Evolutionary conservation across 2,888 invertebrate species (phyloP).

Genomic region (Melanostoma scalare): DNA sequence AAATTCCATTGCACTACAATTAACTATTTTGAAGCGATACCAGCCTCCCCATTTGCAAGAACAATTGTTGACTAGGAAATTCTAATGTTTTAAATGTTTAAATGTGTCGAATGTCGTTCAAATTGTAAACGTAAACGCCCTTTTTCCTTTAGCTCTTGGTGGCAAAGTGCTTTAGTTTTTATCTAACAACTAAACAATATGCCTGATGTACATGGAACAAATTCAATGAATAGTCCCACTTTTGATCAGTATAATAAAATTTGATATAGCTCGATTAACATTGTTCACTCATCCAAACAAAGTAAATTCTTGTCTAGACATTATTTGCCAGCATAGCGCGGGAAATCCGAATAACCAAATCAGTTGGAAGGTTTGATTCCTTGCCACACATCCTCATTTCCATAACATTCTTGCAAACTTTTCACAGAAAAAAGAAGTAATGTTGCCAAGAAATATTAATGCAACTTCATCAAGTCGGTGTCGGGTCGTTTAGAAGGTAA

Average conservation of each 20-base stretch:
- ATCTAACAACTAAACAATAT: too few relatives aligned
- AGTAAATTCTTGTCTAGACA: constrained; percentile 47
- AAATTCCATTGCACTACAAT: too few relatives aligned
- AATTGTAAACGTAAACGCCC: too few relatives aligned
- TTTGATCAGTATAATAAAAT: constrained; percentile 49
- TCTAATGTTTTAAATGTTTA: too few relatives aligned
- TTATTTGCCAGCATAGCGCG: constrained; percentile 8
- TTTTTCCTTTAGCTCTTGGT: too few relatives aligned
- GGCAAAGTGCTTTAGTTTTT: too few relatives aligned
- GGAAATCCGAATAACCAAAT: constrained; percentile 30
- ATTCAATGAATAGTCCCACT: not conserved
- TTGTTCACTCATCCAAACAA: constrained; percentile 19
- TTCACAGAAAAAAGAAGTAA: not conserved
- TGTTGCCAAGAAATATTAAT: constrained; percentile 50
- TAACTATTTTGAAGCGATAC: too few relatives aligned
- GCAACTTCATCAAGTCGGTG: constrained; percentile 53
- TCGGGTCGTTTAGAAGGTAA: constrained; percentile 41
- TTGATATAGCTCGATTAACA: constrained; percentile 54
- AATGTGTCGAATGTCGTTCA: too few relatives aligned
- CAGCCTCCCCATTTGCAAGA: too few relatives aligned
- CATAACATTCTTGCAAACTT: constrained; percentile 35
- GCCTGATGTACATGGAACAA: too few relatives aligned
- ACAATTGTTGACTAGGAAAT: too few relatives aligned
- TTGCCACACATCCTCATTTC: constrained; percentile 32
- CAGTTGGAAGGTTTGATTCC: constrained; percentile 33